These are phyloP conservation scores for Clistopyga incitator DNA, from an alignment of 2,888 invertebrate genomes.

Conservation along the genomic window DNA sequence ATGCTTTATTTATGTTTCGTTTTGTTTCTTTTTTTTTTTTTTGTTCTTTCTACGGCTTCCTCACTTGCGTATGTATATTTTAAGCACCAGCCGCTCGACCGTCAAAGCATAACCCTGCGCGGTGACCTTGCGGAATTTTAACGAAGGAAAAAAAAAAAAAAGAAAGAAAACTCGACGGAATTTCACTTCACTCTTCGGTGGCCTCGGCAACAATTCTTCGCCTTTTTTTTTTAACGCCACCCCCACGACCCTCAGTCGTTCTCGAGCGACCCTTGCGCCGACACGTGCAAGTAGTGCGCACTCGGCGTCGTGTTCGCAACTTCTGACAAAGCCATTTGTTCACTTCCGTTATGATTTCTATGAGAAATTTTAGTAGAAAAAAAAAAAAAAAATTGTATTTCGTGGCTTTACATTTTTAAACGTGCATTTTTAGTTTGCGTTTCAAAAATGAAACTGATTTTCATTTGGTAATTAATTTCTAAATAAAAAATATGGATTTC, in stretches of 20 bases:
- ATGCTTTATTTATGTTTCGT: constrained; percentile 11
- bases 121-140: constrained; percentile 52
- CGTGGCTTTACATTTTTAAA: no score
- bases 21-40: not conserved
- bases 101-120: constrained; percentile 17
- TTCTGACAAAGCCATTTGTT: not conserved
- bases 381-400: not conserved
- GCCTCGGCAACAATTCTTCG: constrained; percentile 34
- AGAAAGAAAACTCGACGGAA: constrained; percentile 31
- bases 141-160: constrained; percentile 45
- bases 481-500: no score
- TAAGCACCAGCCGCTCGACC: constrained; percentile 1
- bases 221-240: constrained; percentile 14
- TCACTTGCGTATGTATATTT: not conserved
- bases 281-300: constrained; percentile 43
- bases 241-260: not conserved
- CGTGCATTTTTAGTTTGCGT: no score
- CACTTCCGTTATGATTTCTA: not conserved
- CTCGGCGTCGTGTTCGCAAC: not conserved
- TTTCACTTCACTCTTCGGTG: constrained; percentile 38
- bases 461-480: no score
- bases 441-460: not conserved
- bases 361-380: not conserved
- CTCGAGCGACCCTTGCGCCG: constrained; percentile 32
- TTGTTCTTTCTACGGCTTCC: not conserved